Evolutionary conservation across 1,140 invertebrate genomes (phyloP), one percentile per base, ranked within the genome.

Genomic region (Drosophila fuyamai): DNA sequence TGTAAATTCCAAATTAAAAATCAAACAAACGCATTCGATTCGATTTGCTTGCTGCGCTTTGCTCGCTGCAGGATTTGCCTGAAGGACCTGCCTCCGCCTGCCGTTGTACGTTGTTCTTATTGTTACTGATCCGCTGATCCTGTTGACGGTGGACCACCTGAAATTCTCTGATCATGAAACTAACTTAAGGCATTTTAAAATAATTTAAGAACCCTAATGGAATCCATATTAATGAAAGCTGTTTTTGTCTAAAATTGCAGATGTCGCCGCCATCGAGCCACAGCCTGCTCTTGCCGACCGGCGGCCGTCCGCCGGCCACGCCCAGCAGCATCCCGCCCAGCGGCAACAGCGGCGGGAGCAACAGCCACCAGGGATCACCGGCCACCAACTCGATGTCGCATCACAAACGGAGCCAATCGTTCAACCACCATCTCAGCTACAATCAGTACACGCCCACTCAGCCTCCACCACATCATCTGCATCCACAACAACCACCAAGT

Each of bases 361-460:
- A 16, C 84, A 88, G 48, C 63, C 67, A 73, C 18, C 61, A 73
- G 81, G 70, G 71, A 61, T 43, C 83, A 5, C 46, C 71, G 43
- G 61, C 77, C 53, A 73, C 71, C 57, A 81, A 76, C 62, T 66
- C 79, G 76, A 90, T 86, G 88, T 92, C 91, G 90, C 92, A 94
- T 92, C 94, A 94, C 93, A 94, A 94, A 93, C 92, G 94, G 93
- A 94, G 94, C 92, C 94, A 94, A 76, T 95, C 94, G 91, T 95
- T 95, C 93, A 95, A 95, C 92, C 94, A 95, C 91, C 94, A 95
- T 82, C 94, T 94, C 93, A 95, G 94, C 91, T 95, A 94, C 93
- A 94, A 94, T 82, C 94, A 95, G 89, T 94, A 94, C 76, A 94
- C 94, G 83, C 94, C 94, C 92, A 92, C 88, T 85, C 93, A 93